Conservation (phyloP, 2,113 vertebrate genomes). For the Delphinus delphis region DNA sequence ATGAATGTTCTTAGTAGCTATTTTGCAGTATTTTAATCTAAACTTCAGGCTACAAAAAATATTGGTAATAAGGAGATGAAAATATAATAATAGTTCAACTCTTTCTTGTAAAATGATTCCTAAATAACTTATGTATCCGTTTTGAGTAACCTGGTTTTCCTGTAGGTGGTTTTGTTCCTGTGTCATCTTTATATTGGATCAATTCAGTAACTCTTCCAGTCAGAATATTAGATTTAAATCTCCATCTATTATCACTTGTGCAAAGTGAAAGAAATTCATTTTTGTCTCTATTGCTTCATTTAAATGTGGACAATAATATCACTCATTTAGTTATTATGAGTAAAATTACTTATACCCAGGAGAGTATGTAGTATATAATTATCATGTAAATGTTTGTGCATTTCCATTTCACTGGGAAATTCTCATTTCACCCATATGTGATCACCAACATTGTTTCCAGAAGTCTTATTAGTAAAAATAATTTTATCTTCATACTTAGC, state of each 20-base stretch:
- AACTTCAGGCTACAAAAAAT: background rate
- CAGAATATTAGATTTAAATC: background rate
- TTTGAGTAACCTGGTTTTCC: background rate
- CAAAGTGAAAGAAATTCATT: background rate
- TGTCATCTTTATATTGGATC: background rate
- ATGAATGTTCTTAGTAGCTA: background rate
- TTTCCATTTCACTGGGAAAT: background rate
- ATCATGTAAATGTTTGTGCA: background rate
- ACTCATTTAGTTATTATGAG: background rate
- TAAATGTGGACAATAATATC: background rate
- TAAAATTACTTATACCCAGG: background rate
- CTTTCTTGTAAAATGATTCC: background rate
- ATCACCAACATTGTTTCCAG: background rate
- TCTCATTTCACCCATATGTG: background rate
- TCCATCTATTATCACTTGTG: background rate
- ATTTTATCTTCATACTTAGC: slow-evolving; percentile 13
- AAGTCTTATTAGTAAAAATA: background rate
- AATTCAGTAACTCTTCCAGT: background rate
- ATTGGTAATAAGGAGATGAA: background rate
- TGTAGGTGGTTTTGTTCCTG: background rate
- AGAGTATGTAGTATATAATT: background rate
- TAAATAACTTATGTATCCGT: background rate
- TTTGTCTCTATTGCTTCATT: background rate
- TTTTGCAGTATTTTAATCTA: background rate
- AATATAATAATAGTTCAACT: background rate